These are phyloP conservation scores for Aviceda subcristata DNA, from an alignment of 2,113 vertebrate species.

Conservation along the genomic window DNA sequence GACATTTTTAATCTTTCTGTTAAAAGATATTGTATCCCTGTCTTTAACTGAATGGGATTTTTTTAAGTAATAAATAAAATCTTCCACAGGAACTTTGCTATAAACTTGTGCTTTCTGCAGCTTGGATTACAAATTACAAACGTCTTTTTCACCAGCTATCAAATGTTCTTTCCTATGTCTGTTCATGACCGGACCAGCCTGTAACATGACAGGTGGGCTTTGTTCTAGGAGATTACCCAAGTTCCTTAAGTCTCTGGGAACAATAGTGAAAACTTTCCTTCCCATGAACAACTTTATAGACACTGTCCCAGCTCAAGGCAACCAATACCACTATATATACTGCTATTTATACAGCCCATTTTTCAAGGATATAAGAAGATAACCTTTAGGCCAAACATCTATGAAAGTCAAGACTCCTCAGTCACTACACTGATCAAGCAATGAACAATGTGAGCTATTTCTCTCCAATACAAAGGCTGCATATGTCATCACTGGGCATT, in stretches of 20 bases:
- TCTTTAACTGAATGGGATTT: not conserved
- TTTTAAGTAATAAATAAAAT: not conserved
- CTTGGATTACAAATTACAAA: not conserved
- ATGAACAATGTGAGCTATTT: not conserved
- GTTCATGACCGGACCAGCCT: not conserved
- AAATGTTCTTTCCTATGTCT: not conserved
- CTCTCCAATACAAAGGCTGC: not conserved
- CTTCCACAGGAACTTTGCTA: not conserved
- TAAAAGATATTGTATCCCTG: not conserved
- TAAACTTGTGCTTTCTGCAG: not conserved
- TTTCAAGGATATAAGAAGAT: not conserved
- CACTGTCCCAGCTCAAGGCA: not conserved
- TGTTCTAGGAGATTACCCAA: not conserved
- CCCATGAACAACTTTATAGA: not conserved
- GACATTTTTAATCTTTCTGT: slow-evolving; percentile 20
- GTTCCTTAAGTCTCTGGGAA: not conserved
- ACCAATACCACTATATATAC: not conserved
- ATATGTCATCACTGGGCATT: not conserved
- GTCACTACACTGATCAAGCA: not conserved
- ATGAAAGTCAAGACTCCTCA: not conserved
- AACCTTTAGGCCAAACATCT: not conserved
- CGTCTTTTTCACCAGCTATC: not conserved
- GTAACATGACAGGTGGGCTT: not conserved
- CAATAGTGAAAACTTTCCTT: not conserved
- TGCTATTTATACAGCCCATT: not conserved